Base-by-base conservation (phyloP, 1,140 invertebrate species). In the Procambarus virginalis region DNA sequence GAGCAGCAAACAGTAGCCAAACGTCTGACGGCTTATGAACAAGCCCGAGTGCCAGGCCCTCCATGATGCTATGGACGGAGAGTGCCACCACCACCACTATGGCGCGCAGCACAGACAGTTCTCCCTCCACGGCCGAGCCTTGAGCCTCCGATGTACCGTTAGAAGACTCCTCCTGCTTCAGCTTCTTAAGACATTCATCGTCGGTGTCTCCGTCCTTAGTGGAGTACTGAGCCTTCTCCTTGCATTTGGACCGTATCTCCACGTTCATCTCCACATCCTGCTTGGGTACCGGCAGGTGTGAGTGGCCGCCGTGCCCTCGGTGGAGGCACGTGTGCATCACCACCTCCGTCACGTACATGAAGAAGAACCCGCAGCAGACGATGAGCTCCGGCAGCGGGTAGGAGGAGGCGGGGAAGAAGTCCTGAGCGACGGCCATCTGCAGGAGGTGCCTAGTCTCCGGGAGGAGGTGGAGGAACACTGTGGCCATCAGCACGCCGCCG, bases 401-500 rank as follows among this genome's bases (percentile, higher is more conserved):
- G 4, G 12, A 12, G 9, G 76, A 55, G 10, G 84, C 48, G 0
- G 77, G 77, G 17, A 91, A 48, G 68, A 77, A 84, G 80, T 84
- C 86, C 14, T 34, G 14, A 5, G n/a, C 14, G 58, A 46, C 73
- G 60, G 86, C 89, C 2, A 80, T 34, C n/a, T 91, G 58, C 12
- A 92, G 45, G 60, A 46, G 92, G 81, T 97, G 96, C 85, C 95
- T 95, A 0, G 98, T 96, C 94, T 99, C 98, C 1, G 98, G 98
- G 58, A 99, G 94, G 83, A 99, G 94, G 93, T 99, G 98, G 78
- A 98, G 94, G 92, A 99, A 97, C 0, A 97, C 98, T 1, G 98
- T 99, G 75, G 96, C 96, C 86, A 99, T 95, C 17, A 99, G 95
- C 2, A 99, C 97, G 1, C 98, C 98, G 3, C 97, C 98, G 2